Evolutionary conservation across 2,113 vertebrate genomes (phyloP).

Genomic region (Silurus asotus): DNA sequence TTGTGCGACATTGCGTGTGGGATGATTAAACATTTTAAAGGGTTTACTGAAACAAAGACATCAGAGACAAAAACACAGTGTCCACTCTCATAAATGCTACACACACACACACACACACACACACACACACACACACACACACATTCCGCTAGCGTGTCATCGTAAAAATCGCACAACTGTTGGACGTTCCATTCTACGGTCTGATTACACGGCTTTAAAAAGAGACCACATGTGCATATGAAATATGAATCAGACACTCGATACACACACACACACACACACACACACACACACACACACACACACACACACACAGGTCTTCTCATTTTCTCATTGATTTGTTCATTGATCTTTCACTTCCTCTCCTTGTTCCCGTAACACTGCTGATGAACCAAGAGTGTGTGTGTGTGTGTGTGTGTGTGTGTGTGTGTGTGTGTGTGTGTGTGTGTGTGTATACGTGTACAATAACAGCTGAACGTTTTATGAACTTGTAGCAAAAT

Average conservation of each 20-base stretch:
- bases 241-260: constrained; percentile 51
- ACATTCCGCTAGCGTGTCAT: constrained; percentile 41
- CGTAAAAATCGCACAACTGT: constrained; percentile 45
- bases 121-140: constrained; percentile 48
- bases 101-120: neutral
- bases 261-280: constrained; percentile 23
- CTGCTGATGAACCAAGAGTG: neutral
- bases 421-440: constrained; percentile 5
- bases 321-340: constrained; percentile 22
- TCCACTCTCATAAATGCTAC: neutral
- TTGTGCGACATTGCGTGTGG: neutral
- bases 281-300: constrained; percentile 28
- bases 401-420: constrained; percentile 25
- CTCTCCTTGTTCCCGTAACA: constrained; percentile 3
- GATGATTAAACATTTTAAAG: neutral
- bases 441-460: neutral
- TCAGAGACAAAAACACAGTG: neutral
- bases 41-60: constrained; percentile 7
- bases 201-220: constrained; percentile 40
- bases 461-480: constrained; percentile 10
- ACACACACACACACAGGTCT: neutral
- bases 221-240: constrained; percentile 39
- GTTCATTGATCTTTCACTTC: constrained; percentile 20
- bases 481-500: constrained; percentile 12
- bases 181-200: constrained; percentile 19